Percentiles rank a stretch among this genome's conserved stretches.
These are phyloP conservation scores for Stictonetta naevosa DNA, from an alignment of 2,113 vertebrate genomes.

Conservation along the genomic window DNA sequence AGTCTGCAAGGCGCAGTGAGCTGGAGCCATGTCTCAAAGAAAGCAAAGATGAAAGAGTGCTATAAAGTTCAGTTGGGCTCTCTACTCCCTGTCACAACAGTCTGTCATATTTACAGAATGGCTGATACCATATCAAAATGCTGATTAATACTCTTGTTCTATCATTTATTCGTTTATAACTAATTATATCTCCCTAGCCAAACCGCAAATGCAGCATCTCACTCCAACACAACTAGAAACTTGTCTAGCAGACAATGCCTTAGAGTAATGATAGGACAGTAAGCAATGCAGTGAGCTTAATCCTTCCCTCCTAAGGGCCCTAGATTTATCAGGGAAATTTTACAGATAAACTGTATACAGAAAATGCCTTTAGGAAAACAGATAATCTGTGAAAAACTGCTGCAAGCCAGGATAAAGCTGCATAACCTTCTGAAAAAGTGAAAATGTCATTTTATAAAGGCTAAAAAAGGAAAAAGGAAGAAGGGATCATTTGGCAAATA, in stretches of 20 bases:
- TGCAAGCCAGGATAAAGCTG: conserved; percentile 19
- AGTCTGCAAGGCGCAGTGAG: neutral
- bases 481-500: neutral
- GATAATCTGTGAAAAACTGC: conserved; percentile 39
- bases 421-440: conserved; percentile 21
- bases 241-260: conserved; percentile 7
- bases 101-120: neutral
- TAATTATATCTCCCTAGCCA: neutral
- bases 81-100: neutral
- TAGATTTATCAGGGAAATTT: conserved; percentile 50
- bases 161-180: neutral
- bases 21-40: conserved; percentile 14
- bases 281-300: conserved; percentile 21
- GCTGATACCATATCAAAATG: neutral
- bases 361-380: conserved; percentile 47
- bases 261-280: conserved; percentile 9
- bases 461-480: neutral
- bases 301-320: conserved; percentile 33
- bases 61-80: neutral
- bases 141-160: neutral
- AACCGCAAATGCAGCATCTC: neutral
- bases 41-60: conserved; percentile 11
- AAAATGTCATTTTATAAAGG: neutral
- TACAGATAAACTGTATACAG: conserved; percentile 23
- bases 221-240: conserved; percentile 6